Conservation (phyloP, 2,113 vertebrate species). For the Toxostoma redivivum region DNA sequence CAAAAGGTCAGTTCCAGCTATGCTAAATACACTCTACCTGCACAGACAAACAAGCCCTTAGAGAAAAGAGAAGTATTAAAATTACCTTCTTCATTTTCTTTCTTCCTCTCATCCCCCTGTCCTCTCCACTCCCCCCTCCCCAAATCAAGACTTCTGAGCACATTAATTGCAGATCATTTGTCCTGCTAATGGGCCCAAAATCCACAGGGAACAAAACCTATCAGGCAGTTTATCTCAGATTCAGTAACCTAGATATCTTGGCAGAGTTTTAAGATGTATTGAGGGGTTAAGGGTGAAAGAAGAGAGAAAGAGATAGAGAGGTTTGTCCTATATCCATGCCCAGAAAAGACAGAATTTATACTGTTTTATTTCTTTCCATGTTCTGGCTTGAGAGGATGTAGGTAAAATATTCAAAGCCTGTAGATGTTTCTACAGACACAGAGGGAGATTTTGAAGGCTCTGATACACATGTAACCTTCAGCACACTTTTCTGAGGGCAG, state of each 20-base stretch:
- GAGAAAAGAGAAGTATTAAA: not conserved
- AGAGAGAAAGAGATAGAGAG: not conserved
- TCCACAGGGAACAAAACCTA: slow-evolving; percentile 4
- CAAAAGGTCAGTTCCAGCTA: slow-evolving; percentile 12
- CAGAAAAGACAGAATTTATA: not conserved
- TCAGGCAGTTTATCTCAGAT: slow-evolving; percentile 31
- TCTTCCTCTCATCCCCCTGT: not conserved
- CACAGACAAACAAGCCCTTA: not conserved
- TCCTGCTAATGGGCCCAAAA: slow-evolving; percentile 31
- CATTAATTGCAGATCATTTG: slow-evolving; percentile 9
- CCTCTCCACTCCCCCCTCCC: not conserved
- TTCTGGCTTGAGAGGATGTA: not conserved
- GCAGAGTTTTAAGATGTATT: not conserved
- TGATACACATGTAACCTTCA: not conserved
- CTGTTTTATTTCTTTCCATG: not conserved
- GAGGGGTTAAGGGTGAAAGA: not conserved
- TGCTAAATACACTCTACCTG: not conserved
- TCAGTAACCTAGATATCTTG: not conserved
- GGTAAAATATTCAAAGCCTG: not conserved
- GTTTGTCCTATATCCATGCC: not conserved
- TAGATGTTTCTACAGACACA: not conserved
- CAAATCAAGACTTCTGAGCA: not conserved
- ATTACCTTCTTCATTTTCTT: not conserved
- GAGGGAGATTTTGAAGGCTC: not conserved
- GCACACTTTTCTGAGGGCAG: not conserved